Conservation (phyloP, 2,888 invertebrate genomes). For the Glomeris marginata region DNA sequence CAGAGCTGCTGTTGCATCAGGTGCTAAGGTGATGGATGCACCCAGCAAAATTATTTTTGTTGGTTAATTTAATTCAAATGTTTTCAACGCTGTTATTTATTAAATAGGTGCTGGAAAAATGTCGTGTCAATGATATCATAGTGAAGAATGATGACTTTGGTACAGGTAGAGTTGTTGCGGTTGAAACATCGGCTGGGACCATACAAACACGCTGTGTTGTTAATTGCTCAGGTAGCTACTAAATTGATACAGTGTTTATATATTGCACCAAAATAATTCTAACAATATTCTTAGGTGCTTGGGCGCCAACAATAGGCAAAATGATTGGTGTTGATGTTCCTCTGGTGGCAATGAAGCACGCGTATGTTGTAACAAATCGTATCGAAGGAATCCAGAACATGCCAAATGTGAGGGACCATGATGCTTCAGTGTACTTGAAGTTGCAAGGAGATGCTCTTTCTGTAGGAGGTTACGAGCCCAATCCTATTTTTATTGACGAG, state of each 20-base stretch:
- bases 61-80: background rate
- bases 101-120: slow-evolving; percentile 54
- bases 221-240: slow-evolving; percentile 44
- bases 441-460: slow-evolving; percentile 67
- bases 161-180: slow-evolving; percentile 53
- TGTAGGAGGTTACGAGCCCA: slow-evolving; percentile 75
- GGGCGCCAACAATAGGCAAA: slow-evolving; percentile 59
- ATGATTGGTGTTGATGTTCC: slow-evolving; percentile 56
- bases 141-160: slow-evolving; percentile 47
- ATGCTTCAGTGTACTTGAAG: slow-evolving; percentile 63
- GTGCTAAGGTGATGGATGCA: slow-evolving; percentile 40
- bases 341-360: slow-evolving; percentile 68
- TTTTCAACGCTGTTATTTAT: background rate
- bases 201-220: slow-evolving; percentile 64
- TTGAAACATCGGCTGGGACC: slow-evolving; percentile 54
- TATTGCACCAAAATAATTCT: background rate
- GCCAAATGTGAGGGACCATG: slow-evolving; percentile 77
- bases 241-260: background rate
- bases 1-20: slow-evolving; percentile 51
- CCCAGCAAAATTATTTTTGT: background rate
- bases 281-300: slow-evolving; percentile 43
- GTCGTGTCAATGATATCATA: slow-evolving; percentile 53
- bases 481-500: slow-evolving; percentile 63
- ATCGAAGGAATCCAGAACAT: slow-evolving; percentile 56
- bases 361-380: slow-evolving; percentile 67